Conservation (phyloP, 2,113 vertebrate genomes). For the Syrrhaptes paradoxus region DNA sequence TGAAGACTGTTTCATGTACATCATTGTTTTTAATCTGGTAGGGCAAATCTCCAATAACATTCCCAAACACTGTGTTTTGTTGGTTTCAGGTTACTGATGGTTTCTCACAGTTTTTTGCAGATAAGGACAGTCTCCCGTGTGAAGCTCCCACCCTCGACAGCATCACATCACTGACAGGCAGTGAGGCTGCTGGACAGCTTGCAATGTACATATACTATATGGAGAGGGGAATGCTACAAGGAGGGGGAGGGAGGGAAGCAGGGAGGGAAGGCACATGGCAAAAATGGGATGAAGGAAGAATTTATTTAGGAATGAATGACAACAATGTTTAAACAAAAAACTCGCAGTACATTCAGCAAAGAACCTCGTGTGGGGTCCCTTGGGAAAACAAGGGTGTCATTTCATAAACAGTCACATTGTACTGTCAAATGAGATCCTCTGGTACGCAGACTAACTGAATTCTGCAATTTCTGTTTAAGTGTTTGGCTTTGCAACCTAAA, state of each 20-base stretch:
- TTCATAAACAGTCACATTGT: neutral
- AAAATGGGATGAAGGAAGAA: neutral
- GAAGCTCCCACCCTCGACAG: neutral
- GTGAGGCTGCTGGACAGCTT: neutral
- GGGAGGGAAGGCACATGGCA: neutral
- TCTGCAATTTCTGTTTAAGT: neutral
- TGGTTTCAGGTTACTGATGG: neutral
- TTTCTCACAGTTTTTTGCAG: neutral
- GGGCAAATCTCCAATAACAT: fast-evolving
- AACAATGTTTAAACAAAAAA: neutral
- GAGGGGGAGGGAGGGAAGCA: neutral
- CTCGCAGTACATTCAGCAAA: neutral
- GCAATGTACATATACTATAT: fast-evolving
- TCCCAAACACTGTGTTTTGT: neutral
- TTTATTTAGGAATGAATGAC: neutral
- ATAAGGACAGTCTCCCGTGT: neutral
- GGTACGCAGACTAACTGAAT: neutral
- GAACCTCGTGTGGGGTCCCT: neutral
- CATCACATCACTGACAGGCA: neutral
- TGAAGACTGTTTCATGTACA: neutral
- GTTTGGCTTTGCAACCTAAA: neutral
- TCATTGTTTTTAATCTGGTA: neutral
- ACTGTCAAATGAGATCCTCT: neutral
- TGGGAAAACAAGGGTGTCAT: neutral
- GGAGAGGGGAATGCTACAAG: neutral